A percentile compares a stretch with the other conserved stretches of the same genome.
Conservation (phyloP, 2,113 vertebrate species). For the Cochlearius cochlearius region DNA sequence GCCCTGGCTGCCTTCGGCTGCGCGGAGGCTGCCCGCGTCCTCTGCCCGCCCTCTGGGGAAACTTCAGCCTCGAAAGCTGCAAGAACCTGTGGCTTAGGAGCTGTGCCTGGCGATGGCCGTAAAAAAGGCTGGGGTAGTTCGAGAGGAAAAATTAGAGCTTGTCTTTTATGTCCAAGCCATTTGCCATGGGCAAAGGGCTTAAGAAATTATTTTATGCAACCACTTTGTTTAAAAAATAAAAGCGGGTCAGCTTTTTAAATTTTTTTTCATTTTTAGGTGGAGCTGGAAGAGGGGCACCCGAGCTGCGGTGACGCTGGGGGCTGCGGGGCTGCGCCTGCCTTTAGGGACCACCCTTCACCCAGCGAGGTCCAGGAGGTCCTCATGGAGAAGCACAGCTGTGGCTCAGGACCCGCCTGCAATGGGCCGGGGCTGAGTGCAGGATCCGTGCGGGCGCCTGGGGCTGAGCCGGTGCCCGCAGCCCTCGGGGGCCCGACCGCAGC, state of each 20-base stretch:
- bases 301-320: accelerated
- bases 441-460: accelerated
- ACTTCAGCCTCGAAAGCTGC: not conserved
- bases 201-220: not conserved
- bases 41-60: not conserved
- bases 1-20: not conserved
- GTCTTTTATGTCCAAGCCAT: not conserved
- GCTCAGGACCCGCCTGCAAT: not conserved
- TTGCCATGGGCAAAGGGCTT: not conserved
- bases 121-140: not conserved
- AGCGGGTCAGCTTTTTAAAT: not conserved
- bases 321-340: not conserved
- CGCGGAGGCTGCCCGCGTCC: not conserved
- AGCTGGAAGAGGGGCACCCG: not conserved
- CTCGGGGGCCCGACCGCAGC: not conserved
- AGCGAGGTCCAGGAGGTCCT: not conserved
- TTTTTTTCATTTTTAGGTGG: accelerated
- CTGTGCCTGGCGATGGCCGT: not conserved
- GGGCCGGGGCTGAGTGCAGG: not conserved
- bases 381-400: accelerated
- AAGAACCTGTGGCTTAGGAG: not conserved
- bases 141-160: not conserved
- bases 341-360: not conserved
- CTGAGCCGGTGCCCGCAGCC: not conserved
- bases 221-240: not conserved